phyloP scores from a whole-genome alignment of 2,888 invertebrate genomes.

The Diaprepes abbreviatus region DNA sequence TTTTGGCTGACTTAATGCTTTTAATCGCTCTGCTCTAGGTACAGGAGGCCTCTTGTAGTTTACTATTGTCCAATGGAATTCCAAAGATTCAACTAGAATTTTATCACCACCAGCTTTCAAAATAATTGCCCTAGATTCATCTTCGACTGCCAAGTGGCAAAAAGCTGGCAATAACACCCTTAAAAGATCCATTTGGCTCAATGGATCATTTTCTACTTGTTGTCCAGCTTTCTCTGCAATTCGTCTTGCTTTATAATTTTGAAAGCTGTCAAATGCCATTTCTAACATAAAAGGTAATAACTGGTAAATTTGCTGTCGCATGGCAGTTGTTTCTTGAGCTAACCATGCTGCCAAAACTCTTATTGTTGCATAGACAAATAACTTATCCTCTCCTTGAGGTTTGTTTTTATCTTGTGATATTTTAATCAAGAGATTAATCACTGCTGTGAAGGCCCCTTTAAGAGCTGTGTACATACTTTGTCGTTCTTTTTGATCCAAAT shows the following conservation, averaged over 20 bases:
- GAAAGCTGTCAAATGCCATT: slow-evolving; percentile 86
- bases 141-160: slow-evolving; percentile 93
- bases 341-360: slow-evolving; percentile 90
- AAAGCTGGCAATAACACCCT: slow-evolving; percentile 89
- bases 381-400: slow-evolving; percentile 79
- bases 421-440: slow-evolving; percentile 80
- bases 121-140: slow-evolving; percentile 85
- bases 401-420: slow-evolving; percentile 82
- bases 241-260: slow-evolving; percentile 78
- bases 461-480: slow-evolving; percentile 91
- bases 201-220: slow-evolving; percentile 63
- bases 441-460: slow-evolving; percentile 89
- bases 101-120: slow-evolving; percentile 85
- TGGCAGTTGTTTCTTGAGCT: slow-evolving; percentile 90
- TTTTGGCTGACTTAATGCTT: slow-evolving; percentile 81
- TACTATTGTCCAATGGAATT: slow-evolving; percentile 89
- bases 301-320: slow-evolving; percentile 86
- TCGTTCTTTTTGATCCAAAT: slow-evolving; percentile 91
- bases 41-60: slow-evolving; percentile 87
- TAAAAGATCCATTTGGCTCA: slow-evolving; percentile 76
- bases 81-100: slow-evolving; percentile 82
- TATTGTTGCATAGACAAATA: slow-evolving; percentile 87
- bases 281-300: slow-evolving; percentile 86
- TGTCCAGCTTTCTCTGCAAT: slow-evolving; percentile 76
- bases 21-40: slow-evolving; percentile 84